A percentile compares a stretch with the other conserved stretches of the same genome.
Conservation (phyloP, 2,113 vertebrate species). For the Vicugna pacos region DNA sequence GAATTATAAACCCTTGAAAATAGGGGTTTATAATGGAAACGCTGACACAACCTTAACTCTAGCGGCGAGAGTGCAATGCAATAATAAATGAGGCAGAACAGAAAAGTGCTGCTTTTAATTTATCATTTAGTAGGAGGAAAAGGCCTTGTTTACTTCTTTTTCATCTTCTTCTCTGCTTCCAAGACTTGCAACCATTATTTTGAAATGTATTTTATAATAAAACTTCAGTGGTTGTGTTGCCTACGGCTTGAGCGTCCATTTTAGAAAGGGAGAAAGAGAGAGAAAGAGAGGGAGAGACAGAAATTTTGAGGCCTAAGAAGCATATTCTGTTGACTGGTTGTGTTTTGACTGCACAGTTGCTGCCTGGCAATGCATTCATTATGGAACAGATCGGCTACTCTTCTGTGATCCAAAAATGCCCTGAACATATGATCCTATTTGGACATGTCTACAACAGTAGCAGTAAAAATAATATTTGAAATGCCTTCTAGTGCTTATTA, state of each 20-base stretch:
- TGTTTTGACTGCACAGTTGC: constrained; percentile 61
- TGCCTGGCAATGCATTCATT: constrained; percentile 68
- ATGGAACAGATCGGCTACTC: constrained; percentile 19
- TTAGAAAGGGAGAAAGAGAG: constrained; percentile 69
- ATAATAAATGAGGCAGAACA: constrained; percentile 87
- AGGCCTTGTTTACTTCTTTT: constrained; percentile 88
- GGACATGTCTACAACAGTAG: neutral
- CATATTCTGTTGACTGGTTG: constrained; percentile 78
- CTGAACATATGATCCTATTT: constrained; percentile 61
- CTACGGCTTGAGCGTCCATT: constrained; percentile 85
- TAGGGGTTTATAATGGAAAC: constrained; percentile 81
- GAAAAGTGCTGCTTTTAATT: constrained; percentile 87
- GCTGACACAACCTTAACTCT: constrained; percentile 72
- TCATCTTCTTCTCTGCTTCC: constrained; percentile 83
- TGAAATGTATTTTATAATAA: constrained; percentile 90
- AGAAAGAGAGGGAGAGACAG: constrained; percentile 57
- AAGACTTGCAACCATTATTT: constrained; percentile 87
- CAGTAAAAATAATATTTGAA: constrained; percentile 11
- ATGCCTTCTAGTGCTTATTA: neutral
- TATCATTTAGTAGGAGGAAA: constrained; percentile 87
- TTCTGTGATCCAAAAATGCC: neutral
- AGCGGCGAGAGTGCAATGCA: constrained; percentile 66
- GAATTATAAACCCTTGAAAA: constrained; percentile 80
- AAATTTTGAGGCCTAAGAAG: constrained; percentile 79
- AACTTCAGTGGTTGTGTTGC: constrained; percentile 85